Percentiles rank a stretch among this genome's conserved stretches.
Evolutionary conservation across 2,113 vertebrate genomes (phyloP).

Genomic region (Grus americana): DNA sequence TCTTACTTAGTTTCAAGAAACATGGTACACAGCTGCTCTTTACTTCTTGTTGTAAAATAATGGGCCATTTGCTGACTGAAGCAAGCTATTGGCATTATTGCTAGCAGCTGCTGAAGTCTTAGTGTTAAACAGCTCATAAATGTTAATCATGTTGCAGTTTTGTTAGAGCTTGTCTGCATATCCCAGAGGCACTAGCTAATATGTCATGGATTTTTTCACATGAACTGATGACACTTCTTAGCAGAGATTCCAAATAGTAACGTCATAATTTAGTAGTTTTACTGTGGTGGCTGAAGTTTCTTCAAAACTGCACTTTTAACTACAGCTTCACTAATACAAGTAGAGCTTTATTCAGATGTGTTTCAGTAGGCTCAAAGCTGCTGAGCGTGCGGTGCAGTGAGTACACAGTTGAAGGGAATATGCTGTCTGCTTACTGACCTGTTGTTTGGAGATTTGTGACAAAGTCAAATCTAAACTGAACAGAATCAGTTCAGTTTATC

Average conservation of each 20-base stretch:
- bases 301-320: not conserved
- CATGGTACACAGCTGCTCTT: conserved; percentile 31
- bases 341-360: not conserved
- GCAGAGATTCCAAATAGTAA: not conserved
- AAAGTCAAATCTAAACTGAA: not conserved
- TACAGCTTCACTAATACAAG: not conserved
- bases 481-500: not conserved
- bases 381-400: not conserved
- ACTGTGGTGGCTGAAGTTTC: not conserved
- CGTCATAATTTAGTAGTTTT: not conserved
- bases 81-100: conserved; percentile 41
- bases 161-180: not conserved
- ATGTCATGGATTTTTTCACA: not conserved
- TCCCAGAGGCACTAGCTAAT: conserved; percentile 20
- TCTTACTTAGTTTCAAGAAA: conserved; percentile 2
- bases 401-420: not conserved
- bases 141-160: conserved; percentile 50
- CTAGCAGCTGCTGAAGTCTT: conserved; percentile 44
- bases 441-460: not conserved
- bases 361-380: not conserved
- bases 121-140: conserved; percentile 41
- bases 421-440: not conserved
- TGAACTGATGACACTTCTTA: not conserved
- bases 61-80: not conserved
- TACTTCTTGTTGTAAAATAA: conserved; percentile 21